Percentiles rank a stretch among this genome's conserved stretches.
Conservation (phyloP, 2,888 invertebrate genomes). For the Pseudococcus longispinus region DNA sequence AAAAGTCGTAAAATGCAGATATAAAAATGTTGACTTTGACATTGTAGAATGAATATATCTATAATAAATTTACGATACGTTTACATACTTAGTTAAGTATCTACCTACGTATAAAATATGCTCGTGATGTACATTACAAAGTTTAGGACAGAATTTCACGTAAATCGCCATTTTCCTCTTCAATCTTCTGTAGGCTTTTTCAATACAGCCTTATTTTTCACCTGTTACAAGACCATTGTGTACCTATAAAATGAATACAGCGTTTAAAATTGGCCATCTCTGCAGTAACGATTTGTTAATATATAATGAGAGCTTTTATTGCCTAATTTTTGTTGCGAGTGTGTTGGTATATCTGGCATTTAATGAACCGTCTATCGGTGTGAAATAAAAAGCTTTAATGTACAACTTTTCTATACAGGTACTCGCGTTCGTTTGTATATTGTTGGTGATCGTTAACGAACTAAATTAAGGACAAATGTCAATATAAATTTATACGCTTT, state of each 20-base stretch:
- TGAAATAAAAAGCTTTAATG: background rate
- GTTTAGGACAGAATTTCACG: no score
- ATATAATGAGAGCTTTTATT: background rate
- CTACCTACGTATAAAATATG: no score
- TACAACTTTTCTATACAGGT: background rate
- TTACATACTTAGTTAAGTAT: no score
- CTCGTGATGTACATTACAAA: no score
- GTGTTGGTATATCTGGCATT: background rate
- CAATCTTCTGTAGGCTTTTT: no score
- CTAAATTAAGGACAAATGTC: conserved; percentile 14
- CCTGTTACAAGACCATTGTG: background rate
- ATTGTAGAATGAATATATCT: no score
- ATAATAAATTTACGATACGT: no score
- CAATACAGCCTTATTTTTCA: background rate
- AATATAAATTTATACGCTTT: conserved; percentile 11
- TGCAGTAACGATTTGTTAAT: background rate
- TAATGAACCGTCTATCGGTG: background rate
- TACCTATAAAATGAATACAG: background rate
- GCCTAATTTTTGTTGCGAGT: background rate
- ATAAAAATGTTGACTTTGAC: no score
- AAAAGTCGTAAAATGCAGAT: no score
- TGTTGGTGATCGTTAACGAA: conserved; percentile 1
- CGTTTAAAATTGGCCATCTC: background rate
- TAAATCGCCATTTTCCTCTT: no score
- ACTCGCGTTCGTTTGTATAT: background rate